These are phyloP conservation scores for Epiblema foenella DNA, from an alignment of 2,888 invertebrate genomes.

Conservation along the genomic window DNA sequence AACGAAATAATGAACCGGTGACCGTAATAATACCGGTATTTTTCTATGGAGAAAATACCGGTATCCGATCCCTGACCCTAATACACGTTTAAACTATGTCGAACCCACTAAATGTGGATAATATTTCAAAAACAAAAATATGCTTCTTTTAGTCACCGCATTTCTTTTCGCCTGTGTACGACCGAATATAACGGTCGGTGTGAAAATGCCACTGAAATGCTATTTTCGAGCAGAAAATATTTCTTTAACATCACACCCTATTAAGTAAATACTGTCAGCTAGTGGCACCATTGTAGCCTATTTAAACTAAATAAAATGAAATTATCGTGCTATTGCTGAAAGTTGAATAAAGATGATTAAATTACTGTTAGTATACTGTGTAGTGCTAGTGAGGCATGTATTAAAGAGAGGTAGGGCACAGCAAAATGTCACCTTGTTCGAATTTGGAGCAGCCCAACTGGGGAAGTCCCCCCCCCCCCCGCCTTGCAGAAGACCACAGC, in stretches of 20 bases:
- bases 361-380: not conserved
- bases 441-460: too few relatives aligned
- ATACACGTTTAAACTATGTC: not conserved
- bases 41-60: too few relatives aligned
- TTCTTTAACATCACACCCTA: not conserved
- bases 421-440: too few relatives aligned
- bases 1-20: too few relatives aligned
- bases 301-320: not conserved
- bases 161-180: not conserved
- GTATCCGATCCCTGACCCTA: too few relatives aligned
- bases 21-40: too few relatives aligned
- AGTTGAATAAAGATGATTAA: not conserved
- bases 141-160: not conserved
- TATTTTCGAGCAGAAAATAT: not conserved
- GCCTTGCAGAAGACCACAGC: too few relatives aligned
- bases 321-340: not conserved
- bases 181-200: not conserved
- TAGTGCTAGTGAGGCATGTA: not conserved
- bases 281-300: not conserved
- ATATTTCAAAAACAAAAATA: not conserved
- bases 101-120: not conserved
- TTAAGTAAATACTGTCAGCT: not conserved
- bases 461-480: too few relatives aligned
- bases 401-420: too few relatives aligned
- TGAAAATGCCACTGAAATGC: not conserved